These are phyloP conservation scores for Malurus leucopterus DNA, from an alignment of 2,797 vertebrate species.

Conservation along the genomic window DNA sequence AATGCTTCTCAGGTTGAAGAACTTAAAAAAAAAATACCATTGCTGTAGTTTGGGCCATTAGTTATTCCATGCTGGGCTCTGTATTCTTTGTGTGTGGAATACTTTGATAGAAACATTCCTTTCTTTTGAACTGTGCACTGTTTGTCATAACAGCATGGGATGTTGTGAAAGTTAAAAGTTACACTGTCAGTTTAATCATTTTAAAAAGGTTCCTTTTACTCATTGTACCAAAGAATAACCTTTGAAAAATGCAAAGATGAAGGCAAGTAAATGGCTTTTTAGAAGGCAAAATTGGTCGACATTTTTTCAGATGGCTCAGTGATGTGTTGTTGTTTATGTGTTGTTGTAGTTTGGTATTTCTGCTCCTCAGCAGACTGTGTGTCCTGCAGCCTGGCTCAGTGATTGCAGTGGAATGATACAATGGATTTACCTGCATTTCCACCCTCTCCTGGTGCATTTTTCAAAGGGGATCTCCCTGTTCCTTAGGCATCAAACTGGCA, in stretches of 20 bases:
- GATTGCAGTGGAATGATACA: background rate
- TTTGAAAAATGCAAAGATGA: background rate
- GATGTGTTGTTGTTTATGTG: background rate
- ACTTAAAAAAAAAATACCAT: background rate
- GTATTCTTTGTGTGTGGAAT: background rate
- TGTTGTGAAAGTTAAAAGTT: constrained; percentile 20
- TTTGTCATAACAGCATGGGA: constrained; percentile 33
- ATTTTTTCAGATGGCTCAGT: background rate
- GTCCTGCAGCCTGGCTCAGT: background rate
- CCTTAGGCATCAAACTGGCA: background rate
- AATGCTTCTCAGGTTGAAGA: background rate
- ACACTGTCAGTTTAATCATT: background rate
- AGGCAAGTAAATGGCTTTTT: background rate
- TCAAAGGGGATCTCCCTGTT: background rate
- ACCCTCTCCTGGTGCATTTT: background rate
- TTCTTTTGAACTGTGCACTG: constrained; percentile 5
- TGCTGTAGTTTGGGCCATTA: background rate
- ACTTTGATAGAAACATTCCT: constrained; percentile 1
- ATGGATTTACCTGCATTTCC: background rate
- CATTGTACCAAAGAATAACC: background rate
- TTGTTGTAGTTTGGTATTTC: background rate
- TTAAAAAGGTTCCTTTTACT: background rate
- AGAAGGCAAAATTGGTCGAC: background rate
- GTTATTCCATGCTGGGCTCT: constrained; percentile 14
- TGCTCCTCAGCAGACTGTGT: background rate